Base-by-base conservation (phyloP, 2,888 invertebrate genomes). In the Chalcis sispes region DNA sequence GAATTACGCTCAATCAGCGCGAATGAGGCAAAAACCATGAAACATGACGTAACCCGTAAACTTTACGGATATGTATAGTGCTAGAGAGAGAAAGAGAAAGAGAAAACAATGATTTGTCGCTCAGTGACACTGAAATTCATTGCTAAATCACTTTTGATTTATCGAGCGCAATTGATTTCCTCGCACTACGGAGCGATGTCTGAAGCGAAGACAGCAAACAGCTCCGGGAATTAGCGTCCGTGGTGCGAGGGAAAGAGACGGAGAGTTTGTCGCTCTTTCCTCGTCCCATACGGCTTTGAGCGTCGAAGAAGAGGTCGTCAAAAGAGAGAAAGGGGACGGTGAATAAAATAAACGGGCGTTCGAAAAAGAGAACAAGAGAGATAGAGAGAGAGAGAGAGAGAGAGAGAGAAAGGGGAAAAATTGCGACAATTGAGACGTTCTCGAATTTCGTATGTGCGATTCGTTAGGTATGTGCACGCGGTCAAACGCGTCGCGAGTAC, bases 81-180 rank as follows among this genome's bases (percentile, higher is more conserved):
- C n/a, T n/a, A 23, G 18, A 15, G 23, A 59, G 27, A 46, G 20
- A 18, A 40, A 36, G 32, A 59, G 40, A 23, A 20, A 29, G 48
- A 65, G 50, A 18, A 20, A 50, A 29, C 59, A 58, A 32, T 15
- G 18, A 62, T 23, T 1, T 18, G 2, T 59, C 3, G 13, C 10
- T 36, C 20, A 56, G 46, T 25, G 66, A 61, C 48, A 46, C 32
- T 36, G 54, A 71, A 73, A 61, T 71, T 75, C 65, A 46, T 71
- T 54, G 59, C 54, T 61, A 65, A 71, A 75, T 75, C 61, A 75
- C 25, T 58, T 50, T 66, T 56, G 61, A 71, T 75, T 71, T 42
- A 32, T 40, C 54, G 50, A 3, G n/a, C 1, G n/a, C 65, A 65
- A 71, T 70, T 75, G 52, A 67, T 48, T 67, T 56, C n/a, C 36